Evolutionary conservation across 1,140 invertebrate species (phyloP), one percentile per base, ranked within the genome.

Genomic region (Danaus plexippus): DNA sequence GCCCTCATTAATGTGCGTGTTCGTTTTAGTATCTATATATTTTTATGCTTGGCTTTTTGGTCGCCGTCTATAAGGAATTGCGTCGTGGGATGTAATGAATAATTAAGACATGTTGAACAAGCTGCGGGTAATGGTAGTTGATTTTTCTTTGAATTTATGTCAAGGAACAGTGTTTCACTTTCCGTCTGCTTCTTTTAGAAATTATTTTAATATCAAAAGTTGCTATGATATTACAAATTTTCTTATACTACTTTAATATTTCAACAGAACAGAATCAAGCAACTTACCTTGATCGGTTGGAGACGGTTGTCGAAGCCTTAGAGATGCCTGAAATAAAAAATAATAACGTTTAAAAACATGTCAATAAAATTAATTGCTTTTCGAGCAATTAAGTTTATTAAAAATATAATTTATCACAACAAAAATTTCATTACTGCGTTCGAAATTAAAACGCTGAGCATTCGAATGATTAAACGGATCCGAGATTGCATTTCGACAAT

Each of bases 401-500:
- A 77, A 81, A 73, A 67, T 58, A 77, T 71, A 67, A 73, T 69
- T 68, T 69, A 71, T 70, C 64, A 69, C 63, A 59, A 50, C 58
- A 63, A 63, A 73, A 72, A 80, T 73, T 73, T 67, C 59, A 63
- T 62, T 70, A 67, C 66, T 62, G 65, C 47, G 54, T 64, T 69
- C 58, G 52, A 79, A 80, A 83, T 80, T 78, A 80, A 79, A 79
- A 80, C 74, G 74, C 74, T 73, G 71, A 69, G 71, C 68, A 67
- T 75, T 73, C 57, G 70, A 83, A 77, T 84, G 81, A 84, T 85
- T 82, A 77, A 84, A 82, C 73, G 56, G 73, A 73, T 71, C 67
- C 70, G 73, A 83, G 84, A 87, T 87, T 87, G 83, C 83, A 84
- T 85, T 87, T 82, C 75, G 71, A 87, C 84, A 87, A 87, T 87